A percentile compares a stretch with the other conserved stretches of the same genome.
These are phyloP conservation scores for Dipodomys stephensi DNA, from an alignment of 2,113 vertebrate genomes.

Conservation along the genomic window DNA sequence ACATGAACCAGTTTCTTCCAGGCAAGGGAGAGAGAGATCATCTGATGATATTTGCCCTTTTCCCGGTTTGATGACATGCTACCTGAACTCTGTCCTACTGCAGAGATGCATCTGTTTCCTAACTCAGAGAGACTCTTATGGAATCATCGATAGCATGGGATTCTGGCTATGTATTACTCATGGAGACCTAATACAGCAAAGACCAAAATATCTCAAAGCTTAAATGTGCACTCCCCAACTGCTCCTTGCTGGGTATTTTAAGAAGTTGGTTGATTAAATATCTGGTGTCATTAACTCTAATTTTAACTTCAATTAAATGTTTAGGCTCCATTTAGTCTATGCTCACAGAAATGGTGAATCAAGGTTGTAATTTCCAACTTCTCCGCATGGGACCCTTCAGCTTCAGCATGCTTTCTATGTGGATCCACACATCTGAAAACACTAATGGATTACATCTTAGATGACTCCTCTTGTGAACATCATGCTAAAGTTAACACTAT, in stretches of 20 bases:
- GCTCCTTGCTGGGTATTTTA: slow-evolving; percentile 62
- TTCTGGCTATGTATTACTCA: slow-evolving; percentile 12
- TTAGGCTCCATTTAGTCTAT: slow-evolving; percentile 77
- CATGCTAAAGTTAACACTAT: slow-evolving; percentile 56
- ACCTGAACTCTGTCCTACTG: slow-evolving; percentile 46
- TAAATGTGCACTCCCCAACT: slow-evolving; percentile 2
- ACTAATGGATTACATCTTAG: slow-evolving; percentile 33
- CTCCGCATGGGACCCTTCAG: slow-evolving; percentile 54
- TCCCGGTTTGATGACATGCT: slow-evolving; percentile 43
- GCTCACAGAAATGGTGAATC: slow-evolving; percentile 66
- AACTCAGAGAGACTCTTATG: slow-evolving; percentile 51
- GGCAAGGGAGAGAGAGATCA: background rate
- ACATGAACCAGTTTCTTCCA: background rate
- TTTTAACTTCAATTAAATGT: slow-evolving; percentile 81
- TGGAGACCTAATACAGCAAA: slow-evolving; percentile 21
- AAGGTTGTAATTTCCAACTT: slow-evolving; percentile 61
- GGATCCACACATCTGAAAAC: background rate
- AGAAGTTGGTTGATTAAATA: slow-evolving; percentile 76
- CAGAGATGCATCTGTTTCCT: slow-evolving; percentile 61
- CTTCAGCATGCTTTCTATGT: slow-evolving; percentile 44
- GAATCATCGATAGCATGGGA: slow-evolving; percentile 16
- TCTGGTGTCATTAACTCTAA: slow-evolving; percentile 74
- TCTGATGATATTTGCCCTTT: slow-evolving; percentile 46
- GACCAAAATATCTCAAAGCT: slow-evolving; percentile 29
- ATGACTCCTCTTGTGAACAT: slow-evolving; percentile 44